phyloP scores from a whole-genome alignment of 2,888 invertebrate genomes.

The Gastrophysa polygoni region DNA sequence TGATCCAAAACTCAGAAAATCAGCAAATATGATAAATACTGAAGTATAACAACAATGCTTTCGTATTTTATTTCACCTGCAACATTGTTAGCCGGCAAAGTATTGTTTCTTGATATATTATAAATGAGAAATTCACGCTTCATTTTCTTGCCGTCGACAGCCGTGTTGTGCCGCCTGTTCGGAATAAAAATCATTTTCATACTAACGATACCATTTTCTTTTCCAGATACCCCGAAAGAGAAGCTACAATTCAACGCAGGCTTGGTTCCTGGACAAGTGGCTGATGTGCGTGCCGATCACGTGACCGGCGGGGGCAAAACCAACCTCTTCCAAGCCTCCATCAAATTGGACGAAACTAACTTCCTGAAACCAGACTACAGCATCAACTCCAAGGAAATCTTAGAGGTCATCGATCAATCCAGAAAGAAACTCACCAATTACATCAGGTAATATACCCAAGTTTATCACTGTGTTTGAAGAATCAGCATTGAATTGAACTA shows the following conservation, averaged over 20 bases:
- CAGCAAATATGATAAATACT: no score
- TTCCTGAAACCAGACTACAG: slow-evolving; percentile 69
- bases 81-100: no score
- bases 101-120: no score
- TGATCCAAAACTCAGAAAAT: no score
- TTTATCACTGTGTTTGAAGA: no score
- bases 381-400: slow-evolving; percentile 66
- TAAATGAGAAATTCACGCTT: no score
- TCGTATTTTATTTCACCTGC: no score
- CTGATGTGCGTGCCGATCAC: slow-evolving; percentile 65
- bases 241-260: slow-evolving; percentile 64
- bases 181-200: background rate
- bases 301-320: slow-evolving; percentile 63
- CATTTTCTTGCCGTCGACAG: no score
- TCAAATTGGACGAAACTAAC: slow-evolving; percentile 68
- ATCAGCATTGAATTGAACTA: no score
- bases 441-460: slow-evolving; percentile 11
- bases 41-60: no score
- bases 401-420: slow-evolving; percentile 54
- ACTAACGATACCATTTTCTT: background rate
- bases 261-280: slow-evolving; percentile 66
- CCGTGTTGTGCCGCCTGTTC: no score
- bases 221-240: slow-evolving; percentile 57
- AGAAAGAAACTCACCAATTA: slow-evolving; percentile 36
- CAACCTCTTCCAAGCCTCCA: slow-evolving; percentile 63